phyloP scores from a whole-genome alignment of 2,888 invertebrate genomes.

The Stomorhina lunata region DNA sequence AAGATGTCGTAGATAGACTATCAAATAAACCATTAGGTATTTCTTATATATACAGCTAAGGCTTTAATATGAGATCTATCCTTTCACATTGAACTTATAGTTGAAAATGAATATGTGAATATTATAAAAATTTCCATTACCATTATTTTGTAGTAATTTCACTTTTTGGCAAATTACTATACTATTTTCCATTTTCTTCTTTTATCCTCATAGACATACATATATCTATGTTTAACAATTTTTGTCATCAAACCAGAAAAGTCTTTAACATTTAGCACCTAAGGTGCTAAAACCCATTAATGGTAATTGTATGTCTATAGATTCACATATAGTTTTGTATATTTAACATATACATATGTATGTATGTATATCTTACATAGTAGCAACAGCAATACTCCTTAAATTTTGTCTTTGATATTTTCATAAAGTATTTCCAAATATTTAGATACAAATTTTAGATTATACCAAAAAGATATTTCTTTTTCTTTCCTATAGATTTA shows the following conservation, averaged over 20 bases:
- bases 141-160: constrained; percentile 38
- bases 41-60: too few relatives aligned
- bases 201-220: background rate
- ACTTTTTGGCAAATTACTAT: constrained; percentile 32
- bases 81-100: too few relatives aligned
- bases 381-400: constrained; percentile 48
- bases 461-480: constrained; percentile 33
- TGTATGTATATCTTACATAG: background rate
- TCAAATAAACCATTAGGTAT: too few relatives aligned
- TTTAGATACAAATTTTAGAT: constrained; percentile 53
- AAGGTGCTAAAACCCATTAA: constrained; percentile 41
- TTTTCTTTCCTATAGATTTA: constrained; percentile 34
- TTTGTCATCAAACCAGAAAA: constrained; percentile 35
- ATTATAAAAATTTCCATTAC: constrained; percentile 17
- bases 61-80: too few relatives aligned
- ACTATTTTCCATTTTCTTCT: background rate
- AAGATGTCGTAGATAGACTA: too few relatives aligned
- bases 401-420: constrained; percentile 23
- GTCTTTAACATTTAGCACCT: constrained; percentile 55
- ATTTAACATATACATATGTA: background rate
- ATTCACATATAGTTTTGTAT: background rate
- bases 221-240: constrained; percentile 6
- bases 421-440: constrained; percentile 37
- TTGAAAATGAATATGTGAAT: too few relatives aligned
- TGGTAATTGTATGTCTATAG: constrained; percentile 9